Conservation (phyloP, 2,888 invertebrate species). For the Ormia ochracea region DNA sequence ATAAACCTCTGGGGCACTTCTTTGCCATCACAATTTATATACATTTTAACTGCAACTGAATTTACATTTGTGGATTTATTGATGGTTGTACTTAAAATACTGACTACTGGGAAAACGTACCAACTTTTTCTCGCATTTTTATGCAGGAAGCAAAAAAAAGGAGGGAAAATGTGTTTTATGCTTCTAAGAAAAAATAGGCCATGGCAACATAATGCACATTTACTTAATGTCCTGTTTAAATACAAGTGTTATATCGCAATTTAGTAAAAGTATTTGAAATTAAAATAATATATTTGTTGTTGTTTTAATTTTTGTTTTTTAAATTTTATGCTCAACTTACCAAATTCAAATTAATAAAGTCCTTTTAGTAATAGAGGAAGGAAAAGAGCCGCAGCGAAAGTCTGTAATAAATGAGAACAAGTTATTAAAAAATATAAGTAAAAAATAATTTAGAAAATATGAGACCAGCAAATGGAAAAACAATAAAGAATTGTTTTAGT, state of each 20-base stretch:
- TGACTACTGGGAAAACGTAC: not conserved
- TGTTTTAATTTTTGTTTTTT: no score
- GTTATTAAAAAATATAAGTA: not conserved
- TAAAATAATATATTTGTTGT: not conserved
- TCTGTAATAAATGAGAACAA: not conserved
- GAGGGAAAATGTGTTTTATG: not conserved
- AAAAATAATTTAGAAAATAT: not conserved
- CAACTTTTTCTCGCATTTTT: not conserved
- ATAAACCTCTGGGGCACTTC: not conserved
- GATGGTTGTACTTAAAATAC: conserved; percentile 25
- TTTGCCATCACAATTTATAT: not conserved
- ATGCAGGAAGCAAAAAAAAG: not conserved
- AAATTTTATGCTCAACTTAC: conserved; percentile 19
- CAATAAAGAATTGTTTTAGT: no score
- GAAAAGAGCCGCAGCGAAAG: not conserved
- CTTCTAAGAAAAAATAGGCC: conserved; percentile 18
- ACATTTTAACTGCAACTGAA: not conserved
- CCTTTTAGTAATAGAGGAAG: not conserved
- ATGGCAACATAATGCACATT: not conserved
- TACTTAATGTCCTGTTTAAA: conserved; percentile 5
- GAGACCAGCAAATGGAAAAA: not conserved
- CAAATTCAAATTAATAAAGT: not conserved
- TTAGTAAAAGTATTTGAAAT: not conserved
- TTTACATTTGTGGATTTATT: conserved; percentile 25
- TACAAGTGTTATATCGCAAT: not conserved